phyloP scores from a whole-genome alignment of 2,113 vertebrate genomes.

The Pelobates fuscus region DNA sequence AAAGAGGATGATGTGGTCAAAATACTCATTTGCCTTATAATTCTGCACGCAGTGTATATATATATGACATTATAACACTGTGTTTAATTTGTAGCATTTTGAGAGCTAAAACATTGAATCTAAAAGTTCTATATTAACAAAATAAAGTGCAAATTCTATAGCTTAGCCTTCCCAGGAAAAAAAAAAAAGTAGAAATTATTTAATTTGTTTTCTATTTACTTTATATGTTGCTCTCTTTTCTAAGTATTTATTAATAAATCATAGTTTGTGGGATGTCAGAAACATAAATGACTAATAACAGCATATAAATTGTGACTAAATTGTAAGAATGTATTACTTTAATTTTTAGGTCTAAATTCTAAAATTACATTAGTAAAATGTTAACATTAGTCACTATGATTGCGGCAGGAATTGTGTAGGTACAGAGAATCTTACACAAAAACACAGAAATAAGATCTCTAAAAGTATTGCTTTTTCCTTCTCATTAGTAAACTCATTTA shows the following conservation, averaged over 20 bases:
- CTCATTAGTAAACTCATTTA: slow-evolving; percentile 49
- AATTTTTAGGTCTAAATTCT: background rate
- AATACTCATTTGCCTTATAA: too few relatives aligned
- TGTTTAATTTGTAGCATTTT: too few relatives aligned
- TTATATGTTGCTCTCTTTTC: background rate
- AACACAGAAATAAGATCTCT: slow-evolving; percentile 36
- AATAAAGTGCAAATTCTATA: too few relatives aligned
- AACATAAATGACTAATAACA: background rate
- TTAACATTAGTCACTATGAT: slow-evolving; percentile 5
- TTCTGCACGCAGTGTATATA: too few relatives aligned
- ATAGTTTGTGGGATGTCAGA: background rate
- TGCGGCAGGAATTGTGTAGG: background rate
- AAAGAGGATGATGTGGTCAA: too few relatives aligned
- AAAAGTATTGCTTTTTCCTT: slow-evolving; percentile 50
- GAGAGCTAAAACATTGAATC: too few relatives aligned
- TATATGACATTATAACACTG: too few relatives aligned
- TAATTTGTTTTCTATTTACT: background rate
- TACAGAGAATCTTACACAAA: slow-evolving; percentile 15
- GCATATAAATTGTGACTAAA: background rate
- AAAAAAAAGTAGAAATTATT: background rate
- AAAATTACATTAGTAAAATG: background rate
- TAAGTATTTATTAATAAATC: background rate
- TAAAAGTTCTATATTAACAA: too few relatives aligned
- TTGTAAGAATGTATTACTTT: background rate
- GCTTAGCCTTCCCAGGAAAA: background rate